Evolutionary conservation across 2,888 invertebrate genomes (phyloP).

Genomic region (Chirona hameri): DNA sequence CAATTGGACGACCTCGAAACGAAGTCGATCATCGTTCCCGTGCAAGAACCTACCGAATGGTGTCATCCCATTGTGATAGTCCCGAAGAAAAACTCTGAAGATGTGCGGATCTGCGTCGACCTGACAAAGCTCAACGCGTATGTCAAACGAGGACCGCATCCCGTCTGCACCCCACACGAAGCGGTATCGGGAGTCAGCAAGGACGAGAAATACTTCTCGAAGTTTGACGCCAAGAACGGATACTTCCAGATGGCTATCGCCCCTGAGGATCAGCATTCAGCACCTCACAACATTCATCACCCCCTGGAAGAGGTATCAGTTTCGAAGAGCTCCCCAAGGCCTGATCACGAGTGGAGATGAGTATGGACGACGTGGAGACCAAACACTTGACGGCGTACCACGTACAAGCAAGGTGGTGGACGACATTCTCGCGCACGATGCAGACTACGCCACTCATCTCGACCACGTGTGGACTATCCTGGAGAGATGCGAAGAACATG

Average conservation of each 20-base stretch:
- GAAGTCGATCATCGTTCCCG: slow-evolving; percentile 23
- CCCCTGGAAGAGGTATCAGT: too few species aligned
- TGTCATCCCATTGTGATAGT: slow-evolving; percentile 30
- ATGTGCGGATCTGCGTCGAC: slow-evolving; percentile 9
- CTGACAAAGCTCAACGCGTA: slow-evolving; percentile 12
- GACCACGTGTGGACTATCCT: too few species aligned
- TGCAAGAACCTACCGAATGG: slow-evolving; percentile 9
- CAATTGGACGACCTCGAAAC: slow-evolving; percentile 23
- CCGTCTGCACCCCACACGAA: slow-evolving; percentile 4
- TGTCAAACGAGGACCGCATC: not conserved
- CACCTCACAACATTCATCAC: slow-evolving; percentile 22
- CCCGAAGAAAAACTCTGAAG: slow-evolving; percentile 27
- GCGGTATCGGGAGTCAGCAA: not conserved
- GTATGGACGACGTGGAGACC: too few species aligned
- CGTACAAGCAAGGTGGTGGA: too few species aligned
- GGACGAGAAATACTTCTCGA: not conserved
- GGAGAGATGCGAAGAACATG: too few species aligned
- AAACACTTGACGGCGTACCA: too few species aligned
- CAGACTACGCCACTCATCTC: too few species aligned
- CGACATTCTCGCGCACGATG: too few species aligned
- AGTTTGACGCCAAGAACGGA: slow-evolving; percentile 22
- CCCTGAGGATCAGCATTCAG: slow-evolving; percentile 2
- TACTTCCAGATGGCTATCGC: slow-evolving; percentile 12
- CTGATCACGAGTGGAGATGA: too few species aligned
- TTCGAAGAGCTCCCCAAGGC: too few species aligned